Evolutionary conservation across 1,140 invertebrate species (phyloP).

Genomic region (Metopolophium dirhodum): DNA sequence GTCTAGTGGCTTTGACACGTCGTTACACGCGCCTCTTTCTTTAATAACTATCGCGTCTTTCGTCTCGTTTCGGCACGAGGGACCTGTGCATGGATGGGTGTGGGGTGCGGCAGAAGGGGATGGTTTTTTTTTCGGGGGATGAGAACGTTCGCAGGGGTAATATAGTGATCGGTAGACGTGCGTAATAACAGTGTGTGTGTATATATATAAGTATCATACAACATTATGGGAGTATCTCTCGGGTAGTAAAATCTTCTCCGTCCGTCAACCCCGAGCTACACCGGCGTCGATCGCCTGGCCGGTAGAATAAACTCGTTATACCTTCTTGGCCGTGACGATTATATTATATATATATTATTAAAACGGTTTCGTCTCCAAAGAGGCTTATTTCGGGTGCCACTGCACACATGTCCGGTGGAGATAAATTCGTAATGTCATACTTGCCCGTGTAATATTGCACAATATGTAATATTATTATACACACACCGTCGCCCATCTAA

Average conservation of each 20-base stretch:
- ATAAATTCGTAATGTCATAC: background rate
- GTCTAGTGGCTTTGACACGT: constrained; percentile 43
- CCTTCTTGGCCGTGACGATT: background rate
- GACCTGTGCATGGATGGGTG: background rate
- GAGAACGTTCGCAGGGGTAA: background rate
- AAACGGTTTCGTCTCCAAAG: background rate
- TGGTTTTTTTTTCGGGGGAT: background rate
- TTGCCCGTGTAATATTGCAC: background rate
- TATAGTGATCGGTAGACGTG: constrained; percentile 13
- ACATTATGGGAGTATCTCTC: background rate
- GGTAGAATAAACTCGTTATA: background rate
- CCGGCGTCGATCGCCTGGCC: background rate
- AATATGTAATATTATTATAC: background rate
- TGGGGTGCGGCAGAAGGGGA: background rate
- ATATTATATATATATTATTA: background rate
- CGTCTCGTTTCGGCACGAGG: background rate
- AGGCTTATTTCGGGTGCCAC: background rate
- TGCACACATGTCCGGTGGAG: background rate
- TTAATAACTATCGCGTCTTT: constrained; percentile 25
- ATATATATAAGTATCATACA: background rate
- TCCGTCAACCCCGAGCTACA: background rate
- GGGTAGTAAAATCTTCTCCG: background rate
- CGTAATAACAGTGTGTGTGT: background rate
- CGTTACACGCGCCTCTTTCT: constrained; percentile 41
- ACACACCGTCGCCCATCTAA: too few species aligned